Conservation (phyloP, 2,113 vertebrate genomes). For the Zosterops pallidus region DNA sequence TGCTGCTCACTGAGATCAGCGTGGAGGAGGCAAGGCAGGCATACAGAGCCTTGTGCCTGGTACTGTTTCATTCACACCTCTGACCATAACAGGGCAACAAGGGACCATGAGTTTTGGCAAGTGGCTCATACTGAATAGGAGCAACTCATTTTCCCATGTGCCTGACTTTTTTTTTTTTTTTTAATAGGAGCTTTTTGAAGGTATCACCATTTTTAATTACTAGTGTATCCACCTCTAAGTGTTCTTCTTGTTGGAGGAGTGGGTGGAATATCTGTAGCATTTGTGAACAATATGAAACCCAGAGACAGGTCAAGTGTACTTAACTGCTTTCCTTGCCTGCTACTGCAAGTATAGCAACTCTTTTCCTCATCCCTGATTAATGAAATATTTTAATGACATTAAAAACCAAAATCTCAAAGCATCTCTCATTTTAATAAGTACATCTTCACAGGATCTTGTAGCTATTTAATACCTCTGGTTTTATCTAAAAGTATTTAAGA, state of each 20-base stretch:
- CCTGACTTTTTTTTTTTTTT: not conserved
- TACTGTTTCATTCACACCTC: not conserved
- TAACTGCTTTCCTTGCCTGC: not conserved
- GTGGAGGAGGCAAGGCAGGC: accelerated
- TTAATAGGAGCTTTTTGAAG: not conserved
- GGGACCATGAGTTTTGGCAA: not conserved
- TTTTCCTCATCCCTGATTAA: not conserved
- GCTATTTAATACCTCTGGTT: not conserved
- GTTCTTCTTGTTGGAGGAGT: not conserved
- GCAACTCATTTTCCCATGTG: not conserved
- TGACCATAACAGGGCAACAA: not conserved
- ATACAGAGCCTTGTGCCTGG: not conserved
- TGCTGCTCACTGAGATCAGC: not conserved
- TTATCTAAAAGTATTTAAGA: not conserved
- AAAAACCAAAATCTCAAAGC: not conserved
- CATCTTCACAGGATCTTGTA: not conserved
- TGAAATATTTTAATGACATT: not conserved
- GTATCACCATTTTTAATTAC: not conserved
- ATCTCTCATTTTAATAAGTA: not conserved
- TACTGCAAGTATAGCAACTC: not conserved
- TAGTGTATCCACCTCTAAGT: not conserved
- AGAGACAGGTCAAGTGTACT: not conserved
- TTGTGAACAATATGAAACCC: not conserved
- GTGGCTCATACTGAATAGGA: not conserved
- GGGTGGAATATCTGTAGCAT: not conserved